These are phyloP conservation scores for Myanophis thanlyinensis DNA, from an alignment of 2,113 vertebrate genomes.

Conservation along the genomic window DNA sequence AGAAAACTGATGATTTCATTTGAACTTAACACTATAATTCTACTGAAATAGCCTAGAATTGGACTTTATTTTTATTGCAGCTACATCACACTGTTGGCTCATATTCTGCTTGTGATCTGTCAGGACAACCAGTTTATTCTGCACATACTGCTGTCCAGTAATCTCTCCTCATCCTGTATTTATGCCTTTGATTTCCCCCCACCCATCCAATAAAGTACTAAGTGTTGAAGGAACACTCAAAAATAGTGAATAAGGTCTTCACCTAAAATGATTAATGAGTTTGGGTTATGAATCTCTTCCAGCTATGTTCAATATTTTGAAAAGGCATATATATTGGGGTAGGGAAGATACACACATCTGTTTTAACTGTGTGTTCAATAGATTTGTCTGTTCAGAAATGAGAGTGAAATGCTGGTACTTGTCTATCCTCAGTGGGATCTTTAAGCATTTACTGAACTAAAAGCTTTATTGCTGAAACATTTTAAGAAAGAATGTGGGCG, in stretches of 20 bases:
- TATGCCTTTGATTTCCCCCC: background rate
- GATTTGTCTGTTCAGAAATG: background rate
- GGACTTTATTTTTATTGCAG: background rate
- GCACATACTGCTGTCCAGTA: background rate
- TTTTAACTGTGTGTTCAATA: background rate
- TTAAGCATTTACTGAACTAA: background rate
- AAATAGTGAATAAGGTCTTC: background rate
- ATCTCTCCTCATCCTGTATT: background rate
- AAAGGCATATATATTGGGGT: background rate
- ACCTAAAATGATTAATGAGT: background rate
- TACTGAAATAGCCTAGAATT: background rate
- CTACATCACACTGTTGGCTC: background rate
- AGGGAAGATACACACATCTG: background rate
- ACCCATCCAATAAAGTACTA: background rate
- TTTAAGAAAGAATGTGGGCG: background rate
- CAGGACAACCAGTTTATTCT: background rate
- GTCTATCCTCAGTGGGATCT: background rate
- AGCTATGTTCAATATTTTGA: background rate
- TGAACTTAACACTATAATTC: background rate
- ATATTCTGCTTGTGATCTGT: background rate
- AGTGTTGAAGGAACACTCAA: background rate
- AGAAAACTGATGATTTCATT: background rate
- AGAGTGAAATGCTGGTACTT: background rate
- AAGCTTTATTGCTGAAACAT: background rate
- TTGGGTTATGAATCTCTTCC: background rate